Percentiles rank a stretch among this genome's conserved stretches.
These are phyloP conservation scores for Saccostrea cuccullata DNA, from an alignment of 1,140 invertebrate genomes.

Conservation along the genomic window DNA sequence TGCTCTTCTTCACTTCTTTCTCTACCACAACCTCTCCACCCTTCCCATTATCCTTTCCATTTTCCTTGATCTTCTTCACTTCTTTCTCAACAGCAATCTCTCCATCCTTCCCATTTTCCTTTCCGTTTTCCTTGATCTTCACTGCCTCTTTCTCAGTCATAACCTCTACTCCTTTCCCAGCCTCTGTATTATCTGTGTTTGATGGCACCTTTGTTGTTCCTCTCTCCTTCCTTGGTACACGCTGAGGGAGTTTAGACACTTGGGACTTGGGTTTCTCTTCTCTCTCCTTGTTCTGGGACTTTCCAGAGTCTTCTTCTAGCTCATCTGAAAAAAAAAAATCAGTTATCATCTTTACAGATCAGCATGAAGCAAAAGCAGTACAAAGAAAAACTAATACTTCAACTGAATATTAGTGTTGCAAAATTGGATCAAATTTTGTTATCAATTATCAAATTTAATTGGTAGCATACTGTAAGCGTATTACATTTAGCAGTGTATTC, in stretches of 20 bases:
- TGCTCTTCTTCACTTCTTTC: background rate
- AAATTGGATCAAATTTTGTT: too few relatives aligned
- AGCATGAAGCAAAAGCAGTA: too few relatives aligned
- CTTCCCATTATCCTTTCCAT: background rate
- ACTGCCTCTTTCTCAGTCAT: background rate
- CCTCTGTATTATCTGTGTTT: background rate
- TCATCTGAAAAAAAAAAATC: background rate
- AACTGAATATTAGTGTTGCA: too few relatives aligned
- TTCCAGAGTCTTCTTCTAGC: background rate
- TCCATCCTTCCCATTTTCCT: background rate
- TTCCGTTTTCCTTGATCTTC: background rate
- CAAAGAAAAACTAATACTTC: too few relatives aligned
- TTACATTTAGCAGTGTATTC: too few relatives aligned
- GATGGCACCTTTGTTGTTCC: background rate
- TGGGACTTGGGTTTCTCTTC: background rate
- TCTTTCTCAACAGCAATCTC: background rate
- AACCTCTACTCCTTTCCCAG: background rate
- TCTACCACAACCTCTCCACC: background rate
- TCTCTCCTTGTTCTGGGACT: background rate
- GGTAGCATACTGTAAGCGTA: too few relatives aligned
- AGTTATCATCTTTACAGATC: background rate
- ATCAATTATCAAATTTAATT: too few relatives aligned
- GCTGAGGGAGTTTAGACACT: constrained; percentile 17
- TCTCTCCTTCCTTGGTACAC: background rate
- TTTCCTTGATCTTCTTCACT: background rate